A percentile compares a stretch with the other conserved stretches of the same genome.
phyloP scores from a whole-genome alignment of 2,888 invertebrate species.

The Coleophora flavipennella region DNA sequence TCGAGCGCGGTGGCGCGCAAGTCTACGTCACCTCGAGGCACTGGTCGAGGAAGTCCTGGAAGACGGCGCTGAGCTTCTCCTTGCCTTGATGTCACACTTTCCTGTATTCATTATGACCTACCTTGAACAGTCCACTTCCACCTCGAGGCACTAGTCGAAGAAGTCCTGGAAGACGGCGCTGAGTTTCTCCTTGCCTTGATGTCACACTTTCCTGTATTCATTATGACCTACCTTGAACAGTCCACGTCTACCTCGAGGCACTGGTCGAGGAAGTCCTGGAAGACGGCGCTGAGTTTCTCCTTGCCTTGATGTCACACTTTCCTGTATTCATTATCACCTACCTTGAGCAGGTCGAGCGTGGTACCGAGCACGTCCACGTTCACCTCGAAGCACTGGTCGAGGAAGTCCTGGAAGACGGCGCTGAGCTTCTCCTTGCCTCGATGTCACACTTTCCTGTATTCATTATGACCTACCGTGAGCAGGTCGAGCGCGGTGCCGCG shows the following conservation, averaged over 20 bases:
- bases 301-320: slow-evolving; percentile 99
- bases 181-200: slow-evolving; percentile 97
- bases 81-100: slow-evolving; percentile 99
- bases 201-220: slow-evolving; percentile 99
- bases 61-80: slow-evolving; percentile 93
- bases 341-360: too few relatives aligned
- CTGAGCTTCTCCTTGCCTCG: slow-evolving; percentile 96
- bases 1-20: slow-evolving; percentile 92
- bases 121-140: slow-evolving; percentile 93
- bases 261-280: slow-evolving; percentile 96
- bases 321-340: slow-evolving; percentile 99
- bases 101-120: slow-evolving; percentile 95
- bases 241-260: too few relatives aligned
- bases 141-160: slow-evolving; percentile 95
- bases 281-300: slow-evolving; percentile 93
- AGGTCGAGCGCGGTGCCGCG: slow-evolving; percentile 98
- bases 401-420: slow-evolving; percentile 94
- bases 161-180: slow-evolving; percentile 97
- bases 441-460: slow-evolving; percentile 99
- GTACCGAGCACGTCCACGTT: too few relatives aligned
- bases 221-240: too few relatives aligned
- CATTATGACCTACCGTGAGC: slow-evolving; percentile 86
- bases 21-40: slow-evolving; percentile 95
- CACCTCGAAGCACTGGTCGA: slow-evolving; percentile 97
- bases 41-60: slow-evolving; percentile 96